Conservation (phyloP, 1,140 invertebrate genomes). For the Drosophila sucinea region DNA sequence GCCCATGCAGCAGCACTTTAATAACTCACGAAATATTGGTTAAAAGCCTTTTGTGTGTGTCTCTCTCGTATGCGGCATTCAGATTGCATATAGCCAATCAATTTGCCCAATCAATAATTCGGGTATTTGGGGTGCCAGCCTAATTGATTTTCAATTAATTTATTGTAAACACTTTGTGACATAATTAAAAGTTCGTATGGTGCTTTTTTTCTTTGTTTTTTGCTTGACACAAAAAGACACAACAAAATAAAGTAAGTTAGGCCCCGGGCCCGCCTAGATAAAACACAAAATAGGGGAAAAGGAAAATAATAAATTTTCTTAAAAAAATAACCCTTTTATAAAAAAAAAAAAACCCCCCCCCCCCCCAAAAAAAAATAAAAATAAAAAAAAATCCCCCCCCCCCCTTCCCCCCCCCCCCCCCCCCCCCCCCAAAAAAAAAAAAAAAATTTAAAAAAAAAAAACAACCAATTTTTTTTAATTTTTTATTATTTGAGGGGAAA, state of each 20-base stretch:
- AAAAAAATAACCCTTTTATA: too few relatives aligned
- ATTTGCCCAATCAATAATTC: constrained; percentile 43
- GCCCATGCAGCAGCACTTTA: constrained; percentile 61
- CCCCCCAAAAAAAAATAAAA: too few relatives aligned
- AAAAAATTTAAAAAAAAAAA: too few relatives aligned
- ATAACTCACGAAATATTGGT: constrained; percentile 23
- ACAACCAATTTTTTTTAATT: too few relatives aligned
- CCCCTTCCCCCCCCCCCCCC: too few relatives aligned
- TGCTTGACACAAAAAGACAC: neutral
- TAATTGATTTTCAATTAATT: constrained; percentile 81
- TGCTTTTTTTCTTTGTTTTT: constrained; percentile 61
- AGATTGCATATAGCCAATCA: constrained; percentile 30
- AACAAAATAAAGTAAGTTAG: neutral
- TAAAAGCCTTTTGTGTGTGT: neutral
- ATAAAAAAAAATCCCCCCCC: too few relatives aligned
- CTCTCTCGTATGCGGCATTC: neutral
- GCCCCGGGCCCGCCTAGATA: too few relatives aligned
- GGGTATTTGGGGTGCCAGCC: constrained; percentile 28
- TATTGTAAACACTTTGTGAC: constrained; percentile 74
- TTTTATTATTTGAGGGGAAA: too few relatives aligned
- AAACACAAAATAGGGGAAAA: too few relatives aligned
- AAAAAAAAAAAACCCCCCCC: too few relatives aligned
- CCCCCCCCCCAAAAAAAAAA: too few relatives aligned
- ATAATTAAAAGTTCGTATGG: constrained; percentile 57
- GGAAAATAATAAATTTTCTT: too few relatives aligned